Base-by-base conservation (phyloP, 2,888 invertebrate species). In the Protonemura montana region DNA sequence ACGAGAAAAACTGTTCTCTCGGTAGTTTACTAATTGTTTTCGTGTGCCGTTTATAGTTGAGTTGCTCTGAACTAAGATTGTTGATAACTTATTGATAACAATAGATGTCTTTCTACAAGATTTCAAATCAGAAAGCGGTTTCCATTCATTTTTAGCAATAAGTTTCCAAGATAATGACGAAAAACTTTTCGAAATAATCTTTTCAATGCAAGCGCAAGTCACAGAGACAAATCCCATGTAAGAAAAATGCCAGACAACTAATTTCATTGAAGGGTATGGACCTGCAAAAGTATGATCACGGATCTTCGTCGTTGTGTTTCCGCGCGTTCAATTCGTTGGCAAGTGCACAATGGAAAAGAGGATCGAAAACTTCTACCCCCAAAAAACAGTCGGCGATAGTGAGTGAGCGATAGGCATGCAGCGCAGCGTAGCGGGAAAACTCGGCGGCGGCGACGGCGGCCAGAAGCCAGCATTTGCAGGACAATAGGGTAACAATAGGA, bases 401-500 rank as follows among this genome's bases (percentile, higher is more conserved):
- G 59, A 59, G 59, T 59, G 59, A 59, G 13, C 59, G 13, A 2
- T n/a, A n/a, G 5, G 35, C 35, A 35, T 10, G 35, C 35, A 35
- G 35, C 35, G 35, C 35, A 35, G 35, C 35, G 35, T 35, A 35
- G 35, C 35, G 35, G 35, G 35, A 35, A 35, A 35, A 35, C 35
- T 35, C 35, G 10, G 35, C 59, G 59, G 59, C 59, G 59, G 35
- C 59, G 59, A 21, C 59, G 59, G 21, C 59, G 59, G 16, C 59
- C 59, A 21, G 21, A 59, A 7, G 59, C 59, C 59, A 59, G 59
- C 59, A 1, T 59, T 10, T 21, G 59, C 26, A 26, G 26, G 78
- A 78, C 78, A 78, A 78, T 21, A 26, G 78, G 10, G 27, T 78
- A 13, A 78, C 78, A 78, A 78, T 78, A 27, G 78, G 78, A 78